These are phyloP conservation scores for Seriola quinqueradiata DNA, from an alignment of 2,113 vertebrate genomes.

Conservation along the genomic window DNA sequence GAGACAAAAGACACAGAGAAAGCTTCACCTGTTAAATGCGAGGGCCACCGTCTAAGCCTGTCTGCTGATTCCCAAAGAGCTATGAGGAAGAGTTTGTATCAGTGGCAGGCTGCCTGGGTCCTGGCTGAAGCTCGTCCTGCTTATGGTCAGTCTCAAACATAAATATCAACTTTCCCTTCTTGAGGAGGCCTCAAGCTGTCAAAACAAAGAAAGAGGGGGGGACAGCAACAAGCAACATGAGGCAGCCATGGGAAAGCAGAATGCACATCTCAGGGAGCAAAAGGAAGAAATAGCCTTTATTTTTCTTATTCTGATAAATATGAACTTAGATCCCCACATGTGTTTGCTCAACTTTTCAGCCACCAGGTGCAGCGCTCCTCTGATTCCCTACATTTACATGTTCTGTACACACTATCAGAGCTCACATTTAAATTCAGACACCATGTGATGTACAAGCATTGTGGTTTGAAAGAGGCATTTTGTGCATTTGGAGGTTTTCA, in stretches of 20 bases:
- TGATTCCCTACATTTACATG: slow-evolving; percentile 42
- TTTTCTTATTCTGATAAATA: slow-evolving; percentile 87
- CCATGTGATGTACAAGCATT: neutral
- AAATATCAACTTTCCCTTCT: slow-evolving; percentile 85
- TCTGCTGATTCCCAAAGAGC: slow-evolving; percentile 1
- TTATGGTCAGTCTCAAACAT: slow-evolving; percentile 74
- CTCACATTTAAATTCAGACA: neutral
- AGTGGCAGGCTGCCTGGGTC: slow-evolving; percentile 40
- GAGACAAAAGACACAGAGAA: slow-evolving; percentile 3
- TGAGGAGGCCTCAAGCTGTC: slow-evolving; percentile 91
- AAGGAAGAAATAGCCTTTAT: slow-evolving; percentile 85
- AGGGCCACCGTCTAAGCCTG: slow-evolving; percentile 26
- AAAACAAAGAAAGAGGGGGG: slow-evolving; percentile 86
- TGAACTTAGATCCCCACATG: slow-evolving; percentile 86
- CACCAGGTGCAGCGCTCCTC: slow-evolving; percentile 83
- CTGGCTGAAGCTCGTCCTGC: slow-evolving; percentile 42
- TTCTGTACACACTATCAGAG: neutral
- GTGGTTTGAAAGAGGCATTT: neutral
- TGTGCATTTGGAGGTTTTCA: slow-evolving; percentile 17
- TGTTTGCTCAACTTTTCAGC: slow-evolving; percentile 86
- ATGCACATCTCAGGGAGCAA: slow-evolving; percentile 80
- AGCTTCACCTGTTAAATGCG: slow-evolving; percentile 44
- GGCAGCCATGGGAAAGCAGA: slow-evolving; percentile 90
- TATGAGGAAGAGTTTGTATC: slow-evolving; percentile 31
- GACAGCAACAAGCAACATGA: slow-evolving; percentile 86